Conservation (phyloP, 92 coral and sea anemone species). For the Ricordea florida region DNA sequence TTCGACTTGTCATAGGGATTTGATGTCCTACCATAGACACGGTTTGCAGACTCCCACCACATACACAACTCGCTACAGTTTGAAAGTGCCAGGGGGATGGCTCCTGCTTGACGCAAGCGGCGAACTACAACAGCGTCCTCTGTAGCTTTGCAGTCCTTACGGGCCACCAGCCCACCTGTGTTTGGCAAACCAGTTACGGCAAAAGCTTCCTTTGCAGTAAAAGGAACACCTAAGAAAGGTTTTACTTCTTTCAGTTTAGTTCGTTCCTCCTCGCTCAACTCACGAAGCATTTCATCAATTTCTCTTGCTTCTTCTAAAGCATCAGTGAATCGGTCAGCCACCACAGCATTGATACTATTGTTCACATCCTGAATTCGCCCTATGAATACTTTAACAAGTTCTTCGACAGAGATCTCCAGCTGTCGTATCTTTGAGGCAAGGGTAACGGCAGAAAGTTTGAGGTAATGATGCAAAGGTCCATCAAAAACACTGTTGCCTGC, state of each 20-base stretch:
- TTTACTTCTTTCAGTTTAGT: constrained; percentile 41
- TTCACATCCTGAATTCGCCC: constrained; percentile 83
- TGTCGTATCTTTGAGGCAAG: constrained; percentile 76
- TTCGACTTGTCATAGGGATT: constrained; percentile 81
- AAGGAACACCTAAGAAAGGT: constrained; percentile 91
- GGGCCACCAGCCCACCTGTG: constrained; percentile 86
- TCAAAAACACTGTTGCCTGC: constrained; percentile 14
- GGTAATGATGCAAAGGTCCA: constrained; percentile 19
- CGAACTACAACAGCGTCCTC: constrained; percentile 85
- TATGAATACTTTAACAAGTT: constrained; percentile 67
- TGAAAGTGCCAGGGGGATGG: constrained; percentile 79
- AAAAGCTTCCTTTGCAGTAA: constrained; percentile 91
- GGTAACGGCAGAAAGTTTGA: constrained; percentile 59
- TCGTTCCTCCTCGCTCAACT: constrained; percentile 52
- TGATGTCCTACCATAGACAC: constrained; percentile 86
- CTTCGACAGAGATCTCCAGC: constrained; percentile 78
- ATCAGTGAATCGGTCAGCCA: constrained; percentile 79
- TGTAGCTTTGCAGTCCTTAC: constrained; percentile 62
- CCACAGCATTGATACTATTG: constrained; percentile 80
- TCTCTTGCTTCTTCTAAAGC: constrained; percentile 86
- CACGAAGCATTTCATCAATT: constrained; percentile 72
- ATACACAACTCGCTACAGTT: constrained; percentile 95
- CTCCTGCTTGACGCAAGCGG: constrained; percentile 82
- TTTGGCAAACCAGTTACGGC: constrained; percentile 83
- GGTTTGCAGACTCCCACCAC: constrained; percentile 99